Evolutionary conservation across 2,888 invertebrate genomes (phyloP), one percentile per base, ranked within the genome.

Genomic region (Endotricha flammealis): DNA sequence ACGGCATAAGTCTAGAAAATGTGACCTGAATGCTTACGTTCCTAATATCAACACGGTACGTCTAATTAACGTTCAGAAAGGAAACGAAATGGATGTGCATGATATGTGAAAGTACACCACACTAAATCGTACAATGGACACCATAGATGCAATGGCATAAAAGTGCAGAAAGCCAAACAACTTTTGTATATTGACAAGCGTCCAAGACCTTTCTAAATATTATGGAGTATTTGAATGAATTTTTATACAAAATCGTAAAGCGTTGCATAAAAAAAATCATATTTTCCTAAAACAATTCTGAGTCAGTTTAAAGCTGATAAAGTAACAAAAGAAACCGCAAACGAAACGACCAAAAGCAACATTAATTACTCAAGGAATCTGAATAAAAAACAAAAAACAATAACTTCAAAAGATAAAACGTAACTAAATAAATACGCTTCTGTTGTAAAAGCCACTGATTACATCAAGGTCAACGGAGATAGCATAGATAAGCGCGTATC

Each of bases 401-500:
- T n/a, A n/a, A n/a, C n/a, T n/a, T n/a, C n/a, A n/a, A n/a, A n/a
- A n/a, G n/a, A n/a, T n/a, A n/a, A n/a, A n/a, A n/a, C n/a, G n/a
- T 4, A 16, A 20, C 20, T 7, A 20, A 6, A 20, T 2, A 20
- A 20, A 20, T 20, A 20, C 3, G 6, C 20, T 20, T 20, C 20
- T n/a, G 20, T 23, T 12, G 5, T 13, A 0, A 35, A 29, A 12
- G 11, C 2, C 12, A 12, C 6, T 22, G 9, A 24, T 16, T 13
- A 35, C n/a, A 7, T 29, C 69, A 73, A 75, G 75, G 74, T 68
- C 60, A 54, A 42, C 53, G 36, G 35, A 59, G 64, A 75, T 71
- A 71, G 48, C 33, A 39, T 29, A 58, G 72, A 73, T 71, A 70
- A 60, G 35, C 41, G 12, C 13, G 29, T 27, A 35, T 16, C 17